Conservation (phyloP, 2,797 vertebrate genomes). For the Lacerta agilis region DNA sequence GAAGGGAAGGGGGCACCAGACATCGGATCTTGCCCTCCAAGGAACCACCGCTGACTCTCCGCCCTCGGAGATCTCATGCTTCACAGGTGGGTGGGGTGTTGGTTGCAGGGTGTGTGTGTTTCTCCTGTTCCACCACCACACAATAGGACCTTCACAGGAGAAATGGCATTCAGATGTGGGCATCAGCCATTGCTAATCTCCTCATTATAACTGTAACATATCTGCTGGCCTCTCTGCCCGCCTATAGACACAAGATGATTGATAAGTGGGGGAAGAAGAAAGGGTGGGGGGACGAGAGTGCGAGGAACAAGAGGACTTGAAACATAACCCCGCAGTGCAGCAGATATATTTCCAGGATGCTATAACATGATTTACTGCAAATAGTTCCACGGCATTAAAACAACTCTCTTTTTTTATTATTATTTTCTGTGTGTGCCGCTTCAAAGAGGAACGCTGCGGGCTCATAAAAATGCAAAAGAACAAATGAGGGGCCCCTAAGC, state of each 20-base stretch:
- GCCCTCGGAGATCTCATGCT: too few species aligned
- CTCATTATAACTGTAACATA: not conserved
- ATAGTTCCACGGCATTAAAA: slow-evolving; percentile 84
- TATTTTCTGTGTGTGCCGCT: slow-evolving; percentile 82
- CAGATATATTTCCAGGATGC: slow-evolving; percentile 68
- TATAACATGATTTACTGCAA: slow-evolving; percentile 84
- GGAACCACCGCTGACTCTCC: too few species aligned
- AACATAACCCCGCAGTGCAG: slow-evolving; percentile 46
- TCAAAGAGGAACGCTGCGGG: slow-evolving; percentile 86
- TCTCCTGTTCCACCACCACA: too few species aligned
- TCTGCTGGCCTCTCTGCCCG: not conserved
- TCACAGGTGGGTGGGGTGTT: too few species aligned
- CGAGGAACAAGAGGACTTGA: slow-evolving; percentile 47
- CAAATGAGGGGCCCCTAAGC: slow-evolving; percentile 86
- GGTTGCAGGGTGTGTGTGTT: too few species aligned
- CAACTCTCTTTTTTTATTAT: slow-evolving; percentile 71
- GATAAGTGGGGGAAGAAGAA: slow-evolving; percentile 33
- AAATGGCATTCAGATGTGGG: not conserved
- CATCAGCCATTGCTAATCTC: not conserved
- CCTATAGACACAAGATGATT: not conserved
- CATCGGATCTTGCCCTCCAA: too few species aligned
- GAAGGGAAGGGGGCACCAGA: too few species aligned
- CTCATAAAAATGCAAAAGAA: slow-evolving; percentile 86
- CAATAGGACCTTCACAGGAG: not conserved
- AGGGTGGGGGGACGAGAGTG: slow-evolving; percentile 41